Base-by-base conservation (phyloP, 2,113 vertebrate species). In the Oncorhynchus masou region DNA sequence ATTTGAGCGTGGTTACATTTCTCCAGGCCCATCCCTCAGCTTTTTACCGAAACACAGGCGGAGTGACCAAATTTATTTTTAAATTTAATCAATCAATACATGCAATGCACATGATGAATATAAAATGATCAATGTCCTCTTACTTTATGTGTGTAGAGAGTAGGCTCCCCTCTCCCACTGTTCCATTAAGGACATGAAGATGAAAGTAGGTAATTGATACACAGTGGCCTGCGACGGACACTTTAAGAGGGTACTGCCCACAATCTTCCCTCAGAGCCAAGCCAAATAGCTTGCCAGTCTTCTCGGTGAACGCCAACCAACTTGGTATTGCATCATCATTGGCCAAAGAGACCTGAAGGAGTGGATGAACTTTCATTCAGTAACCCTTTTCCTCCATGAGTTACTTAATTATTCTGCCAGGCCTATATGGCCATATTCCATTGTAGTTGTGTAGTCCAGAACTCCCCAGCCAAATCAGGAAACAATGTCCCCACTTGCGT, bases 281-380 rank as follows among this genome's bases (percentile, higher is more conserved):
- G 20, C 89, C 89, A 75, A 68, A 75, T 29, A 91, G 80, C 0
- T 0, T 68, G 57, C 73, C 79, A 45, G 77, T 85, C 0, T 68
- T 5, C 0, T 70, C 39, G 20, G 79, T 78, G 64, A 84, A 92
- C 51, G 84, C 79, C 84, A 92, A 7, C 90, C 65, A 90, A 68
- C 84, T 79, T 57, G 89, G 86, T 78, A 89, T 67, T 57, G 48
- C 19, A 19, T n/a, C 22, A 54, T 80, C 78, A 0, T 75, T 77
- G 68, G 82, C 83, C 81, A 59, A 74, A 15, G 83, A 13, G 3
- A 93, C 73, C 91, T 93, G 78, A 19, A 12, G 24, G 34, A 7
- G 7, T 20, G 76, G 34, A 68, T n/a, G 45, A 20, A 22, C 2
- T 49, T 13, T 65, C 1, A n/a, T 16, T 11, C 7, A 60, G 25